Base-by-base conservation (phyloP, 2,113 vertebrate genomes). In the Acrocephalus arundinaceus region DNA sequence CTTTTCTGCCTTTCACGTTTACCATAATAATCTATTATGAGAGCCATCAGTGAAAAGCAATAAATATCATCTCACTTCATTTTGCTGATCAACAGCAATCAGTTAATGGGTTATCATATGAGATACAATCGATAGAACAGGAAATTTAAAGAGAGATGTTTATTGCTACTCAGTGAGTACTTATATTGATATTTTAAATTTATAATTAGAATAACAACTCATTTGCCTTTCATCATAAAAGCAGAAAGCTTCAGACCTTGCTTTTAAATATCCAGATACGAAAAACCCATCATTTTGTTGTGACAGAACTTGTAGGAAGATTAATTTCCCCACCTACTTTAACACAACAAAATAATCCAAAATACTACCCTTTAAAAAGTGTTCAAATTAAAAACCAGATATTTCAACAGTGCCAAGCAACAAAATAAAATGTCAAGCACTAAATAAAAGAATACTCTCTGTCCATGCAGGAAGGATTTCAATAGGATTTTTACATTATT, bases 1-100 rank as follows among this genome's bases (percentile, higher is more conserved):
- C 48, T 85, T 81, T 90, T 58, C 46, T 78, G 65, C 45, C n/a
- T 85, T 89, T 90, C 48, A 49, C 2, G 2, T 46, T 89, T 68
- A 41, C 80, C 45, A 54, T 45, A 84, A 80, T 55, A 86, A 86
- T 80, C 62, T 83, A 52, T 52, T 30, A 80, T 63, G 19, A 94
- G n/a, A 90, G 15, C 5, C 1, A 9, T 39, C 62, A 91, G 30
- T 61, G 24, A 82, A 94, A 97, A 90, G 48, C 48, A 86, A 74
- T 74, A 95, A 92, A 95, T 89, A 86, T n/a, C 65, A 91, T 89
- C 84, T 86, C 46, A 61, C 76, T 94, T 89, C 52, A 79, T 82
- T 92, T 89, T 91, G 65, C 77, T 92, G 90, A 94, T 95, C 91
- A 96, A 74, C 35, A 4, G 70, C 70, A 95, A 97, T 96, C 83